Base-by-base conservation (phyloP, 1,140 invertebrate genomes). In the Ceratitis capitata region DNA sequence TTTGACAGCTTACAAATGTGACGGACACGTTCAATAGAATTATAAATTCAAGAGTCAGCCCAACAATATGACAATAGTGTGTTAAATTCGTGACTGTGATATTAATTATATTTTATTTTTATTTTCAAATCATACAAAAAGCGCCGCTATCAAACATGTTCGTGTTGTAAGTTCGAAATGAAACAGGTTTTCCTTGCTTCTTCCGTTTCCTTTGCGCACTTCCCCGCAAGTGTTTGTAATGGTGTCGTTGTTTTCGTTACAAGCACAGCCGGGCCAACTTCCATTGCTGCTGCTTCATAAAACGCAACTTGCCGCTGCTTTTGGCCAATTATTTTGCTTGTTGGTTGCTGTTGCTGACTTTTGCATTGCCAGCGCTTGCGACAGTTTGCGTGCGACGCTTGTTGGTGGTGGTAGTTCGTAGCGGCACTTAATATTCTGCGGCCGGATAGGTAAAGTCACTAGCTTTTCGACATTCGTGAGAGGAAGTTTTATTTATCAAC, bases 291-390 rank as follows among this genome's bases (percentile, higher is more conserved):
- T 69, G 3, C 64, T 42, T n/a, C 64, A 42, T 1, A 26, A 69
- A 69, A 69, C 64, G 64, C 69, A 78, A 78, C 69, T 78, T 78
- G 69, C 69, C 45, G 69, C 61, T 64, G 61, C 69, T 74, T 32
- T 14, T 78, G 69, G 69, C 69, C 32, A 42, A n/a, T 78, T 78
- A 26, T 74, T 78, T 78, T 47, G 61, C 3, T 32, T 35, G 32
- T 69, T 39, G 61, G 29, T 69, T 69, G 61, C 39, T 78, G 64
- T 39, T 74, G 35, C n/a, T 74, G 39, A 12, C 5, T 78, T 78
- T 78, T 78, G 39, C n/a, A 14, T 42, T 78, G 61, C 32, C 61
- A 35, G 14, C 32, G 29, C 23, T 32, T 61, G 64, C 35, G 64
- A 78, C 69, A 78, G 69, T 78, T 45, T 78, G 69, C 45, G 69